A percentile compares a stretch with the other conserved stretches of the same genome.
Conservation (phyloP, 2,797 vertebrate genomes). For the Peromyscus aztecus region DNA sequence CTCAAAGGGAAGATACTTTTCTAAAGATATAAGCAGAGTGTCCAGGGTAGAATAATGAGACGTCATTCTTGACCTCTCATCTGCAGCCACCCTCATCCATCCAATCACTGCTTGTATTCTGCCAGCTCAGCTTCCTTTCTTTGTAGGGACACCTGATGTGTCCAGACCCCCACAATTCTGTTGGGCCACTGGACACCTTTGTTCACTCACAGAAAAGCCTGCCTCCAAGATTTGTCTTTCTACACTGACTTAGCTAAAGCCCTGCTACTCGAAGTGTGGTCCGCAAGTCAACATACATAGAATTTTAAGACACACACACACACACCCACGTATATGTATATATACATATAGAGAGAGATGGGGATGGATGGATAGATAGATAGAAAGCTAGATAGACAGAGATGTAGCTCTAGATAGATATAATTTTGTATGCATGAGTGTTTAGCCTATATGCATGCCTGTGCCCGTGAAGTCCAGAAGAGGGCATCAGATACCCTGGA, state of each 20-base stretch:
- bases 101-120: not conserved
- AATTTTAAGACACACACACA: not conserved
- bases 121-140: not conserved
- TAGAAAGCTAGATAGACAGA: not conserved
- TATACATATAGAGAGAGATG: not conserved
- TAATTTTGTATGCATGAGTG: not conserved
- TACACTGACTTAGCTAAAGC: not conserved
- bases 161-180: not conserved
- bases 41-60: not conserved
- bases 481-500: not conserved
- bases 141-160: not conserved
- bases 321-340: too few relatives aligned
- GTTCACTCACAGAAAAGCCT: not conserved
- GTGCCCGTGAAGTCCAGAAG: not conserved
- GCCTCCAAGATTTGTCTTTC: not conserved
- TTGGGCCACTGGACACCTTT: not conserved
- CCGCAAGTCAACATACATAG: not conserved
- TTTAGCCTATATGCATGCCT: not conserved
- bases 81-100: not conserved
- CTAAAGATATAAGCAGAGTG: not conserved
- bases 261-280: not conserved
- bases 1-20: not conserved
- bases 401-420: not conserved
- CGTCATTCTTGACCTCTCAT: not conserved
- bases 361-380: too few relatives aligned